Base-by-base conservation (phyloP, 30 jellyfish, hydroid and myxozoan genomes). In the Cassiopea andromeda region DNA sequence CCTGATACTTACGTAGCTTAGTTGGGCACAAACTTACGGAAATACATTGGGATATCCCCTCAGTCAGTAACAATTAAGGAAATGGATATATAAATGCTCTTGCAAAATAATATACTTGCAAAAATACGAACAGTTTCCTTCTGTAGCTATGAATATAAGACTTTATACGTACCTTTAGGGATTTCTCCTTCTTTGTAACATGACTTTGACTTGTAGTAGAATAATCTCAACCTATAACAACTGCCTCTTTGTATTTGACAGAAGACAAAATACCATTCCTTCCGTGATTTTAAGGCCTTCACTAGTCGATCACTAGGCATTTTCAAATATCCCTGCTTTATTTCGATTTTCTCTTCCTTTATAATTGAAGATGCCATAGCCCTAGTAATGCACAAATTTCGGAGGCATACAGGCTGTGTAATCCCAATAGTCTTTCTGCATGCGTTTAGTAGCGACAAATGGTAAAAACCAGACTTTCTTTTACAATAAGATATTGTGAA, bases 301-400 rank as follows among this genome's bases (percentile, higher is more conserved):
- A 50, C 8, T 48, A 59, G 50, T 7, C 86, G 48, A n/a, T 77
- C 74, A 69, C 71, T 70, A 43, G 86, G 54, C 54, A 2, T 47
- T 27, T 77, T 43, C n/a, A 77, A 50, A 8, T 13, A 2, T 17
- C 86, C 86, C 15, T 59, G 74, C 27, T 77, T 77, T 60, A 80
- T 67, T 17, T 80, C 89, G 78, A 59, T 58, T 68, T 66, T 80
- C 16, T 80, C 78, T 60, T 80, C 80, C 80, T 60, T 80, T 38
- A 77, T 3, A 14, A 72, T 49, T 3, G 74, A 75, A 54, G 50
- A 8, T 12, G 12, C 70, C 46, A 49, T 19, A 12, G 16, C 16
- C 75, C 64, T 50, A 9, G 8, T 50, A 50, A 2, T 9, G 64
- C 9, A 5, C 64, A 9, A 50, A 50, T 5, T 50, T 50, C 8